phyloP scores from a whole-genome alignment of 2,113 vertebrate species.

The Petroica traversi region DNA sequence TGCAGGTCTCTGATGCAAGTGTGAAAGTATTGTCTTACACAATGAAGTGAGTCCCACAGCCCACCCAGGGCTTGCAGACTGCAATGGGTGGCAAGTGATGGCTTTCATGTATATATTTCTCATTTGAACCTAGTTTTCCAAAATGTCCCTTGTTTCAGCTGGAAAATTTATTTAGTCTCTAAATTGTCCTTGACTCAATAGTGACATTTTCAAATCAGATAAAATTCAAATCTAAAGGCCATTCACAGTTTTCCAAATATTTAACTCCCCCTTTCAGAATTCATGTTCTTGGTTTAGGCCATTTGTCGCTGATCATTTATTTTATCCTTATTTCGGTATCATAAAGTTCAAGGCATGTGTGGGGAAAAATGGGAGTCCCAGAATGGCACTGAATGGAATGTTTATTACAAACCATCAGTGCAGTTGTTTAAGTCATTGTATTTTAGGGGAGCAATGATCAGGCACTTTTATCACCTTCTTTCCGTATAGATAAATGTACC shows the following conservation, averaged over 20 bases:
- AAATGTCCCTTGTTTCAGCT: neutral
- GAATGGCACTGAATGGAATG: conserved; percentile 1
- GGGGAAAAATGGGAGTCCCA: conserved; percentile 13
- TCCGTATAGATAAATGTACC: neutral
- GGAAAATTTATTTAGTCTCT: neutral
- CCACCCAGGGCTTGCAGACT: neutral
- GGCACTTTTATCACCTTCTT: conserved; percentile 33
- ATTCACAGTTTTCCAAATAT: conserved; percentile 34
- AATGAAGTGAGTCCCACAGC: neutral
- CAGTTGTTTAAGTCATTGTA: conserved; percentile 37
- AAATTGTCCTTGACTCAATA: conserved; percentile 9
- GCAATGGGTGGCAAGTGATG: neutral
- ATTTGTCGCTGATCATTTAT: conserved; percentile 60
- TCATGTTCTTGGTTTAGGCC: conserved; percentile 20
- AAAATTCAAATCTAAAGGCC: conserved; percentile 27
- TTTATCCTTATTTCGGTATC: conserved; percentile 66
- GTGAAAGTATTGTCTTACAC: neutral
- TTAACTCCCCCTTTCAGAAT: conserved; percentile 34
- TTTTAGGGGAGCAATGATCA: conserved; percentile 54
- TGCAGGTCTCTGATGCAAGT: neutral
- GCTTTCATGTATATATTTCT: neutral
- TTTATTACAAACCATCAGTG: conserved; percentile 46
- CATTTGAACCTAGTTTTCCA: neutral
- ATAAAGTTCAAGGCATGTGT: conserved; percentile 57
- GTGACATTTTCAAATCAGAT: conserved; percentile 1